phyloP scores from a whole-genome alignment of 2,797 vertebrate genomes.

The Etheostoma nigrum region DNA sequence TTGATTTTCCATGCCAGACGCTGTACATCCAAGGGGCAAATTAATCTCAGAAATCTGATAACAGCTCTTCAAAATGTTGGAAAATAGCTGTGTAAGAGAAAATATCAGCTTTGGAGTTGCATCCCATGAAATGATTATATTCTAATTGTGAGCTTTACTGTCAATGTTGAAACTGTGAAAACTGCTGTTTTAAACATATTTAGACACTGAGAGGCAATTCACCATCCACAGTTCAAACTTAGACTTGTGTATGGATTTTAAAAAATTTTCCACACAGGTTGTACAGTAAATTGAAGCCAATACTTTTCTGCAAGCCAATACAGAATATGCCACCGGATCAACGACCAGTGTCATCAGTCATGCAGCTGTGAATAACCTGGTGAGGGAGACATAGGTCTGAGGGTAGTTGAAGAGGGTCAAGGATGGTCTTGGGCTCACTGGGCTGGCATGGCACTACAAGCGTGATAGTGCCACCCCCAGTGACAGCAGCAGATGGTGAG shows the following conservation, averaged over 20 bases:
- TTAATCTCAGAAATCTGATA: slow-evolving; percentile 68
- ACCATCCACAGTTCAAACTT: neutral
- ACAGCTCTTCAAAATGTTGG: slow-evolving; percentile 51
- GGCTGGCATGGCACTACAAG: slow-evolving; percentile 40
- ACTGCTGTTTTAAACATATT: slow-evolving; percentile 9
- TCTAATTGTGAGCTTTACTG: slow-evolving; percentile 20
- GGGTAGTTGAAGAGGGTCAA: slow-evolving; percentile 17
- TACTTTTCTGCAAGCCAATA: neutral
- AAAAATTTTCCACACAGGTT: neutral
- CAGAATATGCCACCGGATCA: slow-evolving; percentile 10
- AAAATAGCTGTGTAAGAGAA: slow-evolving; percentile 40
- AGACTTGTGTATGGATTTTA: neutral
- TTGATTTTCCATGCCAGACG: slow-evolving; percentile 64
- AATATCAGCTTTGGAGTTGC: slow-evolving; percentile 43
- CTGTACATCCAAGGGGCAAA: slow-evolving; percentile 55
- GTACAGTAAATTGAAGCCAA: neutral
- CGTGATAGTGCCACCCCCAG: slow-evolving; percentile 53
- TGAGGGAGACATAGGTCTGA: slow-evolving; percentile 26
- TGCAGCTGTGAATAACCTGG: slow-evolving; percentile 38
- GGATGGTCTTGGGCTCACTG: slow-evolving; percentile 35
- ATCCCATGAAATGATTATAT: slow-evolving; percentile 35
- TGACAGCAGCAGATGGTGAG: slow-evolving; percentile 78
- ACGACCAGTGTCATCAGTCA: slow-evolving; percentile 7
- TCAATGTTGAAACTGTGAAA: slow-evolving; percentile 19
- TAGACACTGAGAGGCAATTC: neutral